Percentiles rank a stretch among this genome's conserved stretches.
phyloP scores from a whole-genome alignment of 2,888 invertebrate genomes.

The Amphipyra tragopoginis region DNA sequence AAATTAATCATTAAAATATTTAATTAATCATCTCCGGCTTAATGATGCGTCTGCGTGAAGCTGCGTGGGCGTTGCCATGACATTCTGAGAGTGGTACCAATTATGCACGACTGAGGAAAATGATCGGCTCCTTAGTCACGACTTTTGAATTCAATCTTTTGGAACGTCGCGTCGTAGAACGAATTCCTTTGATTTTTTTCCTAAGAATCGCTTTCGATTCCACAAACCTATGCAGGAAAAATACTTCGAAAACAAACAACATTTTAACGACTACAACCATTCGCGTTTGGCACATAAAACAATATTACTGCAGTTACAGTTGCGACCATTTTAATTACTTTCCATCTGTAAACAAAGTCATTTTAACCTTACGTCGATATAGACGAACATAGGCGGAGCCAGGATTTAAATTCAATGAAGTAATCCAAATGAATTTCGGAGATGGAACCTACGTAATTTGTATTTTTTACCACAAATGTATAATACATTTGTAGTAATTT shows the following conservation, averaged over 20 bases:
- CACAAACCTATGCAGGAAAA: conserved; percentile 38
- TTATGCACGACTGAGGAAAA: background rate
- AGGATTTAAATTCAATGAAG: too few relatives aligned
- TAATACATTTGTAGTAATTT: too few relatives aligned
- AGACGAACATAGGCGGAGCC: conserved; percentile 1
- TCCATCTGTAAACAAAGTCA: conserved; percentile 50
- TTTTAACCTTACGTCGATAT: conserved; percentile 16
- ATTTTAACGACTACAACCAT: conserved; percentile 38
- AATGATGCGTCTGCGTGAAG: conserved; percentile 39
- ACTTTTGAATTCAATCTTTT: conserved; percentile 14
- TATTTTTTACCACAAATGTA: too few relatives aligned
- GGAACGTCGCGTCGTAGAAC: conserved; percentile 4
- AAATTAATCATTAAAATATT: conserved; percentile 48
- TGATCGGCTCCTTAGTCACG: conserved; percentile 18
- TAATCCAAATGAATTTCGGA: background rate
- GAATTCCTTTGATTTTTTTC: conserved; percentile 27
- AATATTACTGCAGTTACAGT: conserved; percentile 43
- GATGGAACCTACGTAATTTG: too few relatives aligned
- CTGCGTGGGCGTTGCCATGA: conserved; percentile 28
- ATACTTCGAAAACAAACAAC: conserved; percentile 33
- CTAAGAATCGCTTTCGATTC: conserved; percentile 22
- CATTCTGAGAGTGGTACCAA: conserved; percentile 19
- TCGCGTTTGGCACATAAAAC: conserved; percentile 44
- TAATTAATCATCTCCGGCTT: conserved; percentile 53
- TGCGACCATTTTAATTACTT: conserved; percentile 48